Base-by-base conservation (phyloP, 1,140 invertebrate species). In the Leptinotarsa undecemlineata region DNA sequence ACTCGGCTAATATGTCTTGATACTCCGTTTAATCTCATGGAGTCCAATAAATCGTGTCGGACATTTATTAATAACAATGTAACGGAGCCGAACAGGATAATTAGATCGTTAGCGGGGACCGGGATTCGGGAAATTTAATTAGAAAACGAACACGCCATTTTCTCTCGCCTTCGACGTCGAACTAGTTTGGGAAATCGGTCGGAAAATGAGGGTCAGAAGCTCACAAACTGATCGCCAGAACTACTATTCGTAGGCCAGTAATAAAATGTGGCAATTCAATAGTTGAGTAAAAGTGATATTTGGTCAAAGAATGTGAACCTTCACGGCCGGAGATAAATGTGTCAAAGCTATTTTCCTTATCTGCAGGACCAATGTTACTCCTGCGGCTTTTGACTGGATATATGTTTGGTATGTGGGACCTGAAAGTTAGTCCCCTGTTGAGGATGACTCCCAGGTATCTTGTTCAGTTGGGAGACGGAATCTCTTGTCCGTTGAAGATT, bases 51-150 rank as follows among this genome's bases (percentile, higher is more conserved):
- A 57, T 57, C 51, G 15, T 57, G 51, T 8, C 63, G 63, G 63
- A 66, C 19, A 20, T 66, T 66, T 66, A 66, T 66, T 66, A 66
- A 66, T 66, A 66, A 66, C 63, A 66, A 20, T 66, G 63, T 66
- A 23, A 66, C 63, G 63, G 26, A 66, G 63, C 26, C 26, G 63
- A 66, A 66, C 63, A 66, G 63, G 63, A 66, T 66, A 66, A 66
- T 66, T 66, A 66, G 63, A 66, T 20, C 63, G 63, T 33, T 66
- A 66, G 11, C 63, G 26, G 26, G 26, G 13, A 20, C 63, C 26
- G 63, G 19, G 63, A 66, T 66, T 66, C 63, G 63, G 63, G 63
- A 66, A 23, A 66, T 66, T 66, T 66, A 66, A 66, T 66, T 66
- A 66, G 63, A 66, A 66, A 66, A 66, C 63, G 63, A 66, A 66